A percentile compares a stretch with the other conserved stretches of the same genome.
Conservation (phyloP, 2,888 invertebrate species). For the Meiosimyza decipiens region DNA sequence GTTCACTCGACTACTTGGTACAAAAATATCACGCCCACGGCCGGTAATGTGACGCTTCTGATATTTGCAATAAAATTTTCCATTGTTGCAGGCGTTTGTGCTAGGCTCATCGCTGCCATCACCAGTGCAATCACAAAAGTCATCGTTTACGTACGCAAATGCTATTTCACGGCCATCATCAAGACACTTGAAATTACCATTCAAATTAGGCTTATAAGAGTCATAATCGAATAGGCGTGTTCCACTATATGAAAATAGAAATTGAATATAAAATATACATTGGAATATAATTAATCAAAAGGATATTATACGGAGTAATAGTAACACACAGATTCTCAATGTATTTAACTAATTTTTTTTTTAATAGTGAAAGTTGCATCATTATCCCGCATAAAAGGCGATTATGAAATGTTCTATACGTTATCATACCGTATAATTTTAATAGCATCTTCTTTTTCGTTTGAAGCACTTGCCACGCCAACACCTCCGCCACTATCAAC, state of each 20-base stretch:
- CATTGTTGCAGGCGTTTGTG: slow-evolving; percentile 88
- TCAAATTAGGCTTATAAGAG: slow-evolving; percentile 66
- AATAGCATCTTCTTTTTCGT: slow-evolving; percentile 47
- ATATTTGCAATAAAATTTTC: slow-evolving; percentile 82
- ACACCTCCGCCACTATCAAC: slow-evolving; percentile 36
- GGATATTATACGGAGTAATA: no score
- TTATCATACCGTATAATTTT: slow-evolving; percentile 59
- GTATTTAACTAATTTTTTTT: no score
- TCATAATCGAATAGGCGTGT: slow-evolving; percentile 65
- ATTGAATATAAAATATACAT: background rate
- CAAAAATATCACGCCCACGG: slow-evolving; percentile 62
- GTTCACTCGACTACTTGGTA: slow-evolving; percentile 86
- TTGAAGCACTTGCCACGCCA: slow-evolving; percentile 11
- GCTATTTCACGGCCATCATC: slow-evolving; percentile 68
- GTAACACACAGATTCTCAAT: no score
- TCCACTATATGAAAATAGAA: slow-evolving; percentile 59
- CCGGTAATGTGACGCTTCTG: slow-evolving; percentile 65
- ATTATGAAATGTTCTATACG: no score
- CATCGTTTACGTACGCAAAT: slow-evolving; percentile 78
- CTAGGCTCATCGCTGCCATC: slow-evolving; percentile 85
- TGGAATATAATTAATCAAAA: no score
- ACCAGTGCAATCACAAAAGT: slow-evolving; percentile 84
- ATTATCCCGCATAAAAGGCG: no score
- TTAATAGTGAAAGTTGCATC: no score
- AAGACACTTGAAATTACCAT: slow-evolving; percentile 68